Evolutionary conservation across 2,113 vertebrate species (phyloP).

Genomic region (Phoxinus phoxinus): DNA sequence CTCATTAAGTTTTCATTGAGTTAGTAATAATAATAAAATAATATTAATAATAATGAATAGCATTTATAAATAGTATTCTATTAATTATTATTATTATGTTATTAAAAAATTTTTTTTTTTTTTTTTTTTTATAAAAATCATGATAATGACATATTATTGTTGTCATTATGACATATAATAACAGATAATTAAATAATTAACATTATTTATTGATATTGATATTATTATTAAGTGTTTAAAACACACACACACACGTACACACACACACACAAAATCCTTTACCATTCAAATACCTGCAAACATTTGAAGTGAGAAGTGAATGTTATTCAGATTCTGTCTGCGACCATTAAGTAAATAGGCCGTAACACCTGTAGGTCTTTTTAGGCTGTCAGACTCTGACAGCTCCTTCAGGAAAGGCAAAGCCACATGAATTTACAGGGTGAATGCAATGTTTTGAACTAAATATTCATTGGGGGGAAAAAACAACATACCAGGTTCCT

Average conservation of each 20-base stretch:
- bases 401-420: slow-evolving; percentile 59
- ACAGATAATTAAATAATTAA: no score
- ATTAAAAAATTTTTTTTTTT: no score
- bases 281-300: slow-evolving; percentile 46
- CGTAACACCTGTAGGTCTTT: slow-evolving; percentile 66
- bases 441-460: slow-evolving; percentile 58
- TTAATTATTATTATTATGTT: no score
- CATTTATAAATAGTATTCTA: no score
- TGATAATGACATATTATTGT: no score
- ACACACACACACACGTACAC: not conserved
- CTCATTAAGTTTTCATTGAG: no score
- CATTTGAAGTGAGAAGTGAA: slow-evolving; percentile 49
- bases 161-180: no score
- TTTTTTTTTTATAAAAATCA: no score
- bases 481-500: slow-evolving; percentile 68
- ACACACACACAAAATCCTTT: not conserved
- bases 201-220: no score
- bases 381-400: slow-evolving; percentile 58
- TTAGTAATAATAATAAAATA: no score
- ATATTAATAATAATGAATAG: no score
- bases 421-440: slow-evolving; percentile 62
- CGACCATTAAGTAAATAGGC: slow-evolving; percentile 68
- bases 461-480: slow-evolving; percentile 56
- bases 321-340: slow-evolving; percentile 49
- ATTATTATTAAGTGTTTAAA: no score